Evolutionary conservation across 1,140 invertebrate species (phyloP).

Genomic region (Drosophila ficusphila): DNA sequence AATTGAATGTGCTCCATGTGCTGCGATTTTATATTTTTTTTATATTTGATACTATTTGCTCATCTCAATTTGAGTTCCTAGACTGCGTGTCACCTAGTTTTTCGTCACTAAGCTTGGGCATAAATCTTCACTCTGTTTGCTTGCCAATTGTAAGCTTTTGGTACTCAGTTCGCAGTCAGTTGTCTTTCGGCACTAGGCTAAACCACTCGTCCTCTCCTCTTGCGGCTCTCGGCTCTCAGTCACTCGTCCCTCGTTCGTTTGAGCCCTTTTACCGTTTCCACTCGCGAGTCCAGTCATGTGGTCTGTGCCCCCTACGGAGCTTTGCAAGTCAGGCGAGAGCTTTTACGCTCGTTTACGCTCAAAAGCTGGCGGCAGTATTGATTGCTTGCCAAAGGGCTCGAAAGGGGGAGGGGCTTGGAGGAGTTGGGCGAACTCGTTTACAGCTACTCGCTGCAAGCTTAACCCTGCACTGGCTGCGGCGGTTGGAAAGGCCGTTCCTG

Average conservation of each 20-base stretch:
- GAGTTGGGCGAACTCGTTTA: constrained; percentile 21
- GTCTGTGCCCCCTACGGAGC: constrained; percentile 49
- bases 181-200: not conserved
- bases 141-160: not conserved
- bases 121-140: not conserved
- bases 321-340: constrained; percentile 65
- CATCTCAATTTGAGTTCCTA: not conserved
- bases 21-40: no score
- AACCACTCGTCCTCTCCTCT: not conserved
- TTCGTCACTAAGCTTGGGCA: not conserved
- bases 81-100: not conserved
- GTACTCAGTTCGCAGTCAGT: not conserved
- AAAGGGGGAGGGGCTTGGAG: not conserved
- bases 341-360: constrained; percentile 73
- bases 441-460: constrained; percentile 46
- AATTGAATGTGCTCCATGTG: no score
- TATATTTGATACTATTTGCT: no score
- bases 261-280: constrained; percentile 45
- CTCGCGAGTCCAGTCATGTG: constrained; percentile 64
- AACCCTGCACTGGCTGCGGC: constrained; percentile 53
- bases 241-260: constrained; percentile 15
- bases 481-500: constrained; percentile 18
- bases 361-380: constrained; percentile 65
- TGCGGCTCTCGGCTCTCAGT: not conserved
- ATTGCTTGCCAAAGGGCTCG: constrained; percentile 28